Evolutionary conservation across 2,888 invertebrate species (phyloP), one percentile per base, ranked within the genome.

Genomic region (Morinoia aosen): DNA sequence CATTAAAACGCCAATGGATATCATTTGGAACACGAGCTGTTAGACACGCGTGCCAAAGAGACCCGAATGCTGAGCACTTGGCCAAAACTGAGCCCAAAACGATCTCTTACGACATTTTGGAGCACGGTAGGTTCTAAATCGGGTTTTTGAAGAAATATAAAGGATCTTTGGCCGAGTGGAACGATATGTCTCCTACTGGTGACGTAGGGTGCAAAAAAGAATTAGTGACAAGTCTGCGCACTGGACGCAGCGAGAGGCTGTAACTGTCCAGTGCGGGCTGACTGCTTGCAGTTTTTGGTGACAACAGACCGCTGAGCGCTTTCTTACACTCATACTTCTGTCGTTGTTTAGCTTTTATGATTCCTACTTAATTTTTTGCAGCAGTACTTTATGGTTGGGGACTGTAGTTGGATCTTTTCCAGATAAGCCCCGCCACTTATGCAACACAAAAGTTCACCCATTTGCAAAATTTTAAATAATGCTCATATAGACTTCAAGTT

Each of bases 41-140:
- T 90, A 90, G 90, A 90, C 90, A 90, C 90, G 90, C 90, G 90
- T 90, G 90, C 90, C 90, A 48, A 39, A 8, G 76, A 33, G 33
- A 16, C 76, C 76, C 33, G 25, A 76, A 76, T 33, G 25, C 8
- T 76, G 25, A 8, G 76, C 33, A 16, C 76, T 76, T 76, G 8
- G 33, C 76, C 25, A 76, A 76, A 76, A 76, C 76, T 33, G 33
- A 76, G 25, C 33, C 33, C 1, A 76, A 76, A 76, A 33, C 19
- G 76, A 76, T 76, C 33, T 19, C 25, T 76, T 76, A 76, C 33
- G 76, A 76, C 25, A 3, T 76, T 76, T 7, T 33, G 33, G 25
- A 76, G 76, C 33, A 25, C 76, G 25, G 76, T 10, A 33, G 76
- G 76, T 33, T 33, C 76, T 76, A 33, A 76, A 76, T 76, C 25